Base-by-base conservation (phyloP, 2,113 vertebrate species). In the Columba livia region DNA sequence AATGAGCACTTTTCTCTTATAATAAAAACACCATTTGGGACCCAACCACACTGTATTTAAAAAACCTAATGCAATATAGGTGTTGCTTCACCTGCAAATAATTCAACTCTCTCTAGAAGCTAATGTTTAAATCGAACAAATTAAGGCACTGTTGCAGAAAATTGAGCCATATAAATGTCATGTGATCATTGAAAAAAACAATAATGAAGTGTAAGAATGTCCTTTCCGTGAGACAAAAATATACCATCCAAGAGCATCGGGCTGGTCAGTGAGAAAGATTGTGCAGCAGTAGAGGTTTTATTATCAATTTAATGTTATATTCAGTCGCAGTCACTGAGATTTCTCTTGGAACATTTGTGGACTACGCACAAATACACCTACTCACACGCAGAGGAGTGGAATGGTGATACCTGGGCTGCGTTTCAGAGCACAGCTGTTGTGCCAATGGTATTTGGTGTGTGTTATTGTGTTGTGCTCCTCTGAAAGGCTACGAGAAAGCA, bases 141-240 rank as follows among this genome's bases (percentile, higher is more conserved):
- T 86, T 42, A 80, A 88, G 42, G 77, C 77, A 51, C 25, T 51
- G 25, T 84, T 92, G 88, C 75, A 92, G 92, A 95, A 93, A 94
- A 92, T 56, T 1, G 20, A 84, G 56, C 48, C 9, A 5, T 48
- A 86, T 34, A 90, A 78, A 70, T 60, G 50, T 62, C 11, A 1
- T 28, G 57, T 62, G 81, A 72, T 21, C 65, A 62, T 5, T 21
- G 44, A 6, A 23, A 79, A 75, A 54, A 57, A 25, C 4, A 42
- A 19, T 47, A 47, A 47, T 47, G 44, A 47, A 60, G 20, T 17
- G 12, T 36, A 73, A 40, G 38, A 75, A 61, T 0, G 1, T 31
- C 8, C 2, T 47, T 66, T 57, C 25, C 60, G 2, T 53, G 48
- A 78, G 38, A 84, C 13, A 78, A 64, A 89, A 77, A 88, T 44